Conservation (phyloP, 1,140 invertebrate genomes). For the Lepidostoma basale region DNA sequence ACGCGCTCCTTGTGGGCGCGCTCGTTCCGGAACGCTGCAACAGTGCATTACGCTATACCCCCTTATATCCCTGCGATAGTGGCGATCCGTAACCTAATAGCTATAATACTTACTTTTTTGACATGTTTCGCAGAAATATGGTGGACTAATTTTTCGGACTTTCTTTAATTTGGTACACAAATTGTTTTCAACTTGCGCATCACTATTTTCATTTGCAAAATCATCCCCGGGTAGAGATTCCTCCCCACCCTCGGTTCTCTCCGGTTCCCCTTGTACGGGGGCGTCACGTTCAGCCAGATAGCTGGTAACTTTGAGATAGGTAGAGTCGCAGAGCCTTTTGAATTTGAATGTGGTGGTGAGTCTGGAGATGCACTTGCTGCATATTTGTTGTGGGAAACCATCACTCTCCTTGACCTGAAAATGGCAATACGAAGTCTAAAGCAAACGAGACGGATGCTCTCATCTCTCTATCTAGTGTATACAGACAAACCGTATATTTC, state of each 20-base stretch:
- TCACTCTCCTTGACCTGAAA: slow-evolving; percentile 46
- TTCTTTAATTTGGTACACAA: slow-evolving; percentile 2
- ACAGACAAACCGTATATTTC: too few species aligned
- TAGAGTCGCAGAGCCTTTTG: slow-evolving; percentile 40
- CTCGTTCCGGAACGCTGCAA: slow-evolving; percentile 21
- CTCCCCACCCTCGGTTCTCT: neutral
- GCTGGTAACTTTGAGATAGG: slow-evolving; percentile 37
- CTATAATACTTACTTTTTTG: slow-evolving; percentile 32
- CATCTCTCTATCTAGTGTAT: too few species aligned
- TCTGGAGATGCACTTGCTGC: slow-evolving; percentile 47
- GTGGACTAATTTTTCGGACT: neutral
- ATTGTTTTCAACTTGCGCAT: neutral
- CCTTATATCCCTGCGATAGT: neutral
- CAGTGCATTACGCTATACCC: neutral
- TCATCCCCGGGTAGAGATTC: neutral
- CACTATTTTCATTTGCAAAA: neutral
- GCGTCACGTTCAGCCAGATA: neutral
- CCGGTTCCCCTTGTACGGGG: neutral
- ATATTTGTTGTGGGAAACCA: slow-evolving; percentile 45
- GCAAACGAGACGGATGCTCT: too few species aligned
- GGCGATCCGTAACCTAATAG: neutral
- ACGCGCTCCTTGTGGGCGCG: neutral
- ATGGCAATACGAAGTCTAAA: neutral
- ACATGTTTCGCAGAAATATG: slow-evolving; percentile 35
- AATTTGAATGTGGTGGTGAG: slow-evolving; percentile 48